A percentile compares a stretch with the other conserved stretches of the same genome.
Conservation (phyloP, 2,888 invertebrate species). For the Macropis europaea region DNA sequence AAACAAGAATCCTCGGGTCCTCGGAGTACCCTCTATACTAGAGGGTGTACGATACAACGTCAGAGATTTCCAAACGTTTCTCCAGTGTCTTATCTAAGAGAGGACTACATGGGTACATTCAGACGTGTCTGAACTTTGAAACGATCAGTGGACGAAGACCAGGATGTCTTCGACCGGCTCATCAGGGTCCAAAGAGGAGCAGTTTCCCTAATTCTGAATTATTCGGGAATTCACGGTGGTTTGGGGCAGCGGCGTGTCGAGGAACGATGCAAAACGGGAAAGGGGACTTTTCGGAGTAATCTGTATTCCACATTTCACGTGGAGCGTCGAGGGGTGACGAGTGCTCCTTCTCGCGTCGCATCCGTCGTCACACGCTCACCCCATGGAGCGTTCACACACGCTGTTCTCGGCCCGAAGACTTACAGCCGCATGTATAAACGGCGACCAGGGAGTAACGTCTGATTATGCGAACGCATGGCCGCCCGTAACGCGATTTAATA, state of each 20-base stretch:
- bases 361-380: conserved; percentile 19
- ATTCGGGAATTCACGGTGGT: conserved; percentile 69
- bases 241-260: conserved; percentile 14
- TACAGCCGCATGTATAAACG: conserved; percentile 42
- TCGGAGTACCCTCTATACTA: no score
- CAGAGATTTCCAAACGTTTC: no score
- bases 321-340: conserved; percentile 62
- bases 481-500: conserved; percentile 79
- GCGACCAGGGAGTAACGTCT: conserved; percentile 69
- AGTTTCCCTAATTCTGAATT: conserved; percentile 61
- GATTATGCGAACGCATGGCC: conserved; percentile 80
- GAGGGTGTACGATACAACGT: no score
- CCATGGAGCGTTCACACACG: conserved; percentile 44
- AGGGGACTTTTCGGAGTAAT: conserved; percentile 66
- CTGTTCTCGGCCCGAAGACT: conserved; percentile 21
- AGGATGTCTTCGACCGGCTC: conserved; percentile 5
- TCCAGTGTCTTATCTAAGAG: no score
- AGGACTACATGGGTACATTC: not conserved
- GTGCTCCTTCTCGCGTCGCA: conserved; percentile 54
- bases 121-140: conserved; percentile 30
- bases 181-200: conserved; percentile 27
- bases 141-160: conserved; percentile 18
- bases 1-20: no score
- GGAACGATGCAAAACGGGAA: conserved; percentile 11
- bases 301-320: conserved; percentile 77